Evolutionary conservation across 35 echinoderm and acorn worm genomes (phyloP), one percentile per base, ranked within the genome.

Genomic region (Ophiothrix spiculata): DNA sequence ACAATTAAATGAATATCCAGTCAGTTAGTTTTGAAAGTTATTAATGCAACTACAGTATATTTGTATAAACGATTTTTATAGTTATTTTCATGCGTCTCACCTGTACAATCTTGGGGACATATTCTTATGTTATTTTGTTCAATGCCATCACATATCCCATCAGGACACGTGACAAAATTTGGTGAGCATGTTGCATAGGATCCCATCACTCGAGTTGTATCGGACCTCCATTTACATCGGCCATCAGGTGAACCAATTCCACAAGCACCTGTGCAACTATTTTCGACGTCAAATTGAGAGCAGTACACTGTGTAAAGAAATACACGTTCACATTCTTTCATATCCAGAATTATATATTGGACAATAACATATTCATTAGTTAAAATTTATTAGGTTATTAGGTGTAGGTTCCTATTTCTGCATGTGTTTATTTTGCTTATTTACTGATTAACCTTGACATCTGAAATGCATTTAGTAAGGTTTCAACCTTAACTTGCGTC

Each of bases 61-160:
- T n/a, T n/a, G n/a, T n/a, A n/a, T n/a, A n/a, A n/a, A n/a, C n/a
- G n/a, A n/a, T n/a, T n/a, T n/a, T n/a, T n/a, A n/a, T n/a, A n/a
- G n/a, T n/a, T n/a, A n/a, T n/a, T n/a, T n/a, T n/a, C n/a, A n/a
- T n/a, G n/a, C n/a, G n/a, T n/a, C 86, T 75, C 39, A 89, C 87
- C 28, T 0, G 80, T 83, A n/a, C 87, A 89, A 40, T 89, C 87
- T 34, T 89, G 87, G 31, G 87, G 87, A 39, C 87, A 89, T 4
- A 89, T 29, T 12, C 56, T 31, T 6, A 36, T 38, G 33, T 84
- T 23, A 4, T 21, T n/a, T 33, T 28, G 17, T 37, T 90, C 88
- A 0, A 90, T 0, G 1, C 2, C 64, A 36, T 90, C 88, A 42
- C 88, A 90, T 42, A 29, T 77, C 12, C 69, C 69, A 38, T 90